A percentile compares a stretch with the other conserved stretches of the same genome.
phyloP scores from a whole-genome alignment of 1,140 invertebrate genomes.

The Cataglyphis hispanica region DNA sequence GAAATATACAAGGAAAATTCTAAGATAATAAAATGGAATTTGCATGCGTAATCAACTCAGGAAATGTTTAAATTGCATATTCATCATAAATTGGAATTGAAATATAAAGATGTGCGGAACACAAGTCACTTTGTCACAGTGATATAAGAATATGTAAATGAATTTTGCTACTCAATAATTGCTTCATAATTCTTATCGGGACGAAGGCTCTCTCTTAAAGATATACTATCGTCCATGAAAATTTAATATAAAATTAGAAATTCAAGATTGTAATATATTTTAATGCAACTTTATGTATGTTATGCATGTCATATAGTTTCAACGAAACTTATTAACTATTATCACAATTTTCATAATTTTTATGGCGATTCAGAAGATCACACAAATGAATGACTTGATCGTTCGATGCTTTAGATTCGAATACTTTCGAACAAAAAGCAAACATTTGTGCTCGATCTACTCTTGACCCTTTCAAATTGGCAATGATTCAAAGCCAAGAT shows the following conservation, averaged over 20 bases:
- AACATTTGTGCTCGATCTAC: slow-evolving; percentile 25
- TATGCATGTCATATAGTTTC: not conserved
- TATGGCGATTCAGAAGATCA: not conserved
- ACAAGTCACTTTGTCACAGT: not conserved
- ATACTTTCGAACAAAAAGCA: slow-evolving; percentile 1
- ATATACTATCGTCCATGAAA: not conserved
- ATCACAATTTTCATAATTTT: not conserved
- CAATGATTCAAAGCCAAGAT: slow-evolving; percentile 55
- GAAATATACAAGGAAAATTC: slow-evolving; percentile 35
- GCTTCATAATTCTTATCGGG: not conserved
- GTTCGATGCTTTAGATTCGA: not conserved
- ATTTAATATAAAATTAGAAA: slow-evolving; percentile 25
- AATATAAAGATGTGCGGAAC: not conserved
- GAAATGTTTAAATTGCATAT: slow-evolving; percentile 12
- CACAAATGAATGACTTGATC: not conserved
- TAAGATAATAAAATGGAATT: slow-evolving; percentile 39
- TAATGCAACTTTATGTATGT: not conserved
- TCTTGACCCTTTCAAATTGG: slow-evolving; percentile 50
- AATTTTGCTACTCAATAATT: slow-evolving; percentile 20
- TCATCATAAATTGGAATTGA: slow-evolving; percentile 28
- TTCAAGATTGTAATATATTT: not conserved
- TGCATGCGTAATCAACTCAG: slow-evolving; percentile 36
- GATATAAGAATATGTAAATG: slow-evolving; percentile 44
- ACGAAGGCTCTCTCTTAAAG: not conserved
- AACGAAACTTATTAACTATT: not conserved